Percentiles rank a stretch among this genome's conserved stretches.
phyloP scores from a whole-genome alignment of 1,140 invertebrate species.

The Drosophila ercepeae region DNA sequence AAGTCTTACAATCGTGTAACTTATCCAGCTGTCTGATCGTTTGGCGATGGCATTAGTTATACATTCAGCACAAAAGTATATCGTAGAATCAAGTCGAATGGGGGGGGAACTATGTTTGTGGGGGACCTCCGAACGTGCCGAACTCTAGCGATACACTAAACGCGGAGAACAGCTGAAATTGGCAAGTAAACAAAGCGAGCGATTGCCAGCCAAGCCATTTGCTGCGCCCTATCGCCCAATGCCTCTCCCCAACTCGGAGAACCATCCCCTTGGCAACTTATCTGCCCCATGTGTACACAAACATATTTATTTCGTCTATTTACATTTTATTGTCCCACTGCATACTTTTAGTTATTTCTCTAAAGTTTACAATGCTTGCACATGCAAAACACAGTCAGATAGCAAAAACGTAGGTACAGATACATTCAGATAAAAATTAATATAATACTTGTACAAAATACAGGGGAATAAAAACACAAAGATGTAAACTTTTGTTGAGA shows the following conservation, averaged over 20 bases:
- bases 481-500: conserved; percentile 15
- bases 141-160: conserved; percentile 55
- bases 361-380: conserved; percentile 22
- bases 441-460: conserved; percentile 40
- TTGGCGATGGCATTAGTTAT: conserved; percentile 70
- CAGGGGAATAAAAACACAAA: neutral
- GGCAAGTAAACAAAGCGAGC: conserved; percentile 30
- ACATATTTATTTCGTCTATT: conserved; percentile 8
- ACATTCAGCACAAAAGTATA: conserved; percentile 34
- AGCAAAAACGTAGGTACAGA: neutral
- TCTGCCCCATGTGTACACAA: neutral
- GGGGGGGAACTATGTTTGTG: conserved; percentile 4
- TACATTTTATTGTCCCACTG: conserved; percentile 36
- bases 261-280: neutral
- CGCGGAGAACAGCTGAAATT: conserved; percentile 23
- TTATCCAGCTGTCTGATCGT: conserved; percentile 5
- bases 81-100: conserved; percentile 9
- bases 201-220: conserved; percentile 14
- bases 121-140: conserved; percentile 35
- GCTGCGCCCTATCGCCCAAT: conserved; percentile 13
- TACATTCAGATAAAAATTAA: conserved; percentile 14
- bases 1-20: conserved; percentile 17
- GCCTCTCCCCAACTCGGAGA: neutral
- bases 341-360: conserved; percentile 5
- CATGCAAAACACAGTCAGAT: conserved; percentile 13